Evolutionary conservation across 37 sponge, comb jelly and placozoan genomes (phyloP).

Genomic region (Theonella swinhoei): DNA sequence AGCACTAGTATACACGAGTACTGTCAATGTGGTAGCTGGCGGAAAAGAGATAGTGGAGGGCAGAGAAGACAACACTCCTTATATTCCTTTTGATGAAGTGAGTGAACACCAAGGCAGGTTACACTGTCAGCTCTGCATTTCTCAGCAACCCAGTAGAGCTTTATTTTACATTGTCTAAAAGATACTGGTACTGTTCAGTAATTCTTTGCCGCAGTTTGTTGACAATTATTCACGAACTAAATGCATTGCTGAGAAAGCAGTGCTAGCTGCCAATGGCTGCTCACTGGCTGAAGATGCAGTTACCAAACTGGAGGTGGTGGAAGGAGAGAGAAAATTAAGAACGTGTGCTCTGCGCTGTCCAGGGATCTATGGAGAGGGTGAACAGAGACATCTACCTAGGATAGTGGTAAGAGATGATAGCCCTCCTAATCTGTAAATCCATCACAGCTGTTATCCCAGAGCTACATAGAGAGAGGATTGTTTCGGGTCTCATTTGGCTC

Average conservation of each 20-base stretch:
- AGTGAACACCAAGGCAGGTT: conserved; percentile 61
- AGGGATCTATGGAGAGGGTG: conserved; percentile 86
- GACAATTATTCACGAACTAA: conserved; percentile 84
- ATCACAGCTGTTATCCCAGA: no score
- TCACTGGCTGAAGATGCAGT: no score
- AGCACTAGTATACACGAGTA: conserved; percentile 78
- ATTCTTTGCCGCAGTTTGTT: conserved; percentile 48
- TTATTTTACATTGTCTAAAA: not conserved
- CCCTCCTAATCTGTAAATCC: not conserved
- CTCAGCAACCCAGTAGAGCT: conserved; percentile 38
- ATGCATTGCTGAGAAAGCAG: conserved; percentile 70
- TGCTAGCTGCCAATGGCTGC: conserved; percentile 71
- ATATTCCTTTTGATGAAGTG: conserved; percentile 66
- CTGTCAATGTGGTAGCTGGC: conserved; percentile 78
- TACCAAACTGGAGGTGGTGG: not conserved
- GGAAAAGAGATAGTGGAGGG: conserved; percentile 77
- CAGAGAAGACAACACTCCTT: conserved; percentile 56
- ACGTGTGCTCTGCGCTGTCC: conserved; percentile 80
- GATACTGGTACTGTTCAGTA: not conserved
- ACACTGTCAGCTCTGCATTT: conserved; percentile 58
- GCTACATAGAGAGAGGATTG: conserved; percentile 60
- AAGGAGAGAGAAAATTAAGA: conserved; percentile 29
- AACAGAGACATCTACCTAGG: conserved; percentile 77
- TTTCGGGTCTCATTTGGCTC: conserved; percentile 63
- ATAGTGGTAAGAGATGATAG: conserved; percentile 62